Base-by-base conservation (phyloP, 2,113 vertebrate genomes). In the Girardinichthys multiradiatus region DNA sequence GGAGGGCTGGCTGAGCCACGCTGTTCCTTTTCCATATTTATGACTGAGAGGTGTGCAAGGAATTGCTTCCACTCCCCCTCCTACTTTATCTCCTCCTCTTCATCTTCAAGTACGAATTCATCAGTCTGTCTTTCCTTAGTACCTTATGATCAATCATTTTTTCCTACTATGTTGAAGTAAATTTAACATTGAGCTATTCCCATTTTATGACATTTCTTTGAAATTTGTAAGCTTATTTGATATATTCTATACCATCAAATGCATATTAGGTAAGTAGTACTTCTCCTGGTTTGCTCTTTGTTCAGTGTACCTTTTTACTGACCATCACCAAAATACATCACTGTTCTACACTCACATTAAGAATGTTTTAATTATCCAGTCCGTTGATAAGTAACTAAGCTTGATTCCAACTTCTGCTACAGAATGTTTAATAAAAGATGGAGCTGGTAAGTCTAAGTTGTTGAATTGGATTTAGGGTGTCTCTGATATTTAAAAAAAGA, bases 21-120 rank as follows among this genome's bases (percentile, higher is more conserved):
- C 86, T 83, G 90, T 91, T 90, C 86, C 79, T 90, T 74, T 79
- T 91, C 84, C 91, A 91, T 88, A 92, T 90, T 92, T 90, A 92
- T 91, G 87, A 91, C 82, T 86, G 82, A 88, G 85, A 90, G 83
- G 85, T 88, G 86, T 85, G 80, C 67, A 76, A 82, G 74, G 84
- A 89, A 79, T 83, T 68, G 80, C 84, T 86, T 88, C 82, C 81
- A 79, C 87, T 75, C 78, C 80, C 70, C 81, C 79, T 73, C 84
- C 83, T 66, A 84, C 83, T 81, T 82, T 39, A 64, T 63, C 54
- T 79, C 71, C 68, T 68, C 64, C 67, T 80, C 74, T 69, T 78
- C 71, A 54, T 85, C 77, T 70, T 70, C 76, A 79, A 82, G 57
- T 30, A 70, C 70, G 65, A 54, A 74, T 90, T 87, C 83, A 87